Evolutionary conservation across 1,140 invertebrate genomes (phyloP).

Genomic region (Cyphomyrmex costatus): DNA sequence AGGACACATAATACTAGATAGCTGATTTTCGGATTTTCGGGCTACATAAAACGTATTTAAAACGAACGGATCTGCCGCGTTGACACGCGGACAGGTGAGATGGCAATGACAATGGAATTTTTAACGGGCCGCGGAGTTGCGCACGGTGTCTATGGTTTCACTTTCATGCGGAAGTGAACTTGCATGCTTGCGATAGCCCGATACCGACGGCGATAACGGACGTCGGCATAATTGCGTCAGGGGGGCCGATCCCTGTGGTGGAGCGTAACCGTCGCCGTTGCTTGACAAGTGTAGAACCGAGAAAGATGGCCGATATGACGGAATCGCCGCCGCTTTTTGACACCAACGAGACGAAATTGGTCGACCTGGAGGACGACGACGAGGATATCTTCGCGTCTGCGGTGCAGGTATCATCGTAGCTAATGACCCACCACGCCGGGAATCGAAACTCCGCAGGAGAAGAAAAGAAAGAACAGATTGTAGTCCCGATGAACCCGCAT

Average conservation of each 20-base stretch:
- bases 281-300: conserved; percentile 84
- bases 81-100: not conserved
- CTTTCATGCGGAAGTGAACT: not conserved
- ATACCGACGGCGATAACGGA: conserved; percentile 51
- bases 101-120: conserved; percentile 5
- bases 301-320: conserved; percentile 89
- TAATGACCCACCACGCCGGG: not conserved
- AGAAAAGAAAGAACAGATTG: not conserved
- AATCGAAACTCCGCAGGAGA: not conserved
- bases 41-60: not conserved
- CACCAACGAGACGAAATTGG: conserved; percentile 89
- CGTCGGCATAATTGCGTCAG: conserved; percentile 59
- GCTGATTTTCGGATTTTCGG: too few relatives aligned
- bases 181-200: not conserved
- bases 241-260: conserved; percentile 63
- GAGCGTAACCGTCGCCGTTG: conserved; percentile 22
- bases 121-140: not conserved
- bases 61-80: conserved; percentile 11
- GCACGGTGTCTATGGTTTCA: not conserved
- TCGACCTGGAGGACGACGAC: conserved; percentile 91
- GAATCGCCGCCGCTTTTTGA: conserved; percentile 91
- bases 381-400: conserved; percentile 93
- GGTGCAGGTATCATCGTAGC: conserved; percentile 88
- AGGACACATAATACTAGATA: too few relatives aligned
- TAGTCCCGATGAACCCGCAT: not conserved